Conservation (phyloP, 2,888 invertebrate genomes). For the Scaptomyza polygonia region DNA sequence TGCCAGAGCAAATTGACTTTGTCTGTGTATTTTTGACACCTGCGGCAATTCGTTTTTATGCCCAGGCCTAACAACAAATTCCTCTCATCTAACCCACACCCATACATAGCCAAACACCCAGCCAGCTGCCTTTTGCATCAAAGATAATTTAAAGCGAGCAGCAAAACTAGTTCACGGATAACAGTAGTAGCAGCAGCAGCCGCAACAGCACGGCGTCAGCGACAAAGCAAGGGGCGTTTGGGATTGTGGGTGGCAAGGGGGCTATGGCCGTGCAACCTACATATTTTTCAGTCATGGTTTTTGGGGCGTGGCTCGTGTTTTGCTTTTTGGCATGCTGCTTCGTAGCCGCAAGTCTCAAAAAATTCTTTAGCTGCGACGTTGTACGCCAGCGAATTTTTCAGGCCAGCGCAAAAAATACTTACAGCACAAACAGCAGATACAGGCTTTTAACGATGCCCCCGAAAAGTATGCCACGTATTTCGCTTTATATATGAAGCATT, state of each 20-base stretch:
- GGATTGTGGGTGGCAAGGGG: conserved; percentile 12
- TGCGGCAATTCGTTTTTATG: conserved; percentile 74
- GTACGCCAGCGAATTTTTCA: conserved; percentile 41
- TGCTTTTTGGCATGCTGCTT: conserved; percentile 72
- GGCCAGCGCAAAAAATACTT: conserved; percentile 12
- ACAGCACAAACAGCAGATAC: conserved; percentile 21
- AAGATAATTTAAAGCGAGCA: conserved; percentile 75
- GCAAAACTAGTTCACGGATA: conserved; percentile 75
- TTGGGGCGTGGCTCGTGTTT: conserved; percentile 49
- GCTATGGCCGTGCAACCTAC: conserved; percentile 60
- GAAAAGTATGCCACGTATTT: conserved; percentile 69
- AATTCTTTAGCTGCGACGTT: conserved; percentile 62
- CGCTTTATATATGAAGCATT: conserved; percentile 42
- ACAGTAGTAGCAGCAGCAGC: conserved; percentile 14
- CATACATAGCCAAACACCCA: not conserved
- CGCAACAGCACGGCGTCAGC: not conserved
- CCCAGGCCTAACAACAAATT: conserved; percentile 34
- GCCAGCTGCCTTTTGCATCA: conserved; percentile 60
- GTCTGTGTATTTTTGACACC: conserved; percentile 79
- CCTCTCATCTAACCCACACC: not conserved
- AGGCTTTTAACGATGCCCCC: conserved; percentile 25
- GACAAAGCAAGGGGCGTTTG: conserved; percentile 1
- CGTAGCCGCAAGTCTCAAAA: conserved; percentile 71
- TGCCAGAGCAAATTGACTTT: conserved; percentile 72
- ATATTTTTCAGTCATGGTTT: conserved; percentile 63